Percentiles rank a stretch among this genome's conserved stretches.
Evolutionary conservation across 92 coral and sea anemone species (phyloP).

Genomic region (Blastomussa wellsi): DNA sequence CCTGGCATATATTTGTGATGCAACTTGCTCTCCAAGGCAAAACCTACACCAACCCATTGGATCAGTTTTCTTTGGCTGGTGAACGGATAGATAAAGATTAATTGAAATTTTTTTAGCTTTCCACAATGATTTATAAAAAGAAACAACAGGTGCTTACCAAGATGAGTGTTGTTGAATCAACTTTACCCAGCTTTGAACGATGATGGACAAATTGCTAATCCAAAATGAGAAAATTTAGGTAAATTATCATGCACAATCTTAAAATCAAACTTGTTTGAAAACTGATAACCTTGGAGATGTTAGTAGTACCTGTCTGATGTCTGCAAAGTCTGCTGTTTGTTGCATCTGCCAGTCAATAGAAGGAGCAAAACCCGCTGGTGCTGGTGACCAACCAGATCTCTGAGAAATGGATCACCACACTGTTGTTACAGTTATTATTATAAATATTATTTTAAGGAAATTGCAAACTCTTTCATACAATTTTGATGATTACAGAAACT

Average conservation of each 20-base stretch:
- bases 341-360: slow-evolving; percentile 88
- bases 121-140: too few species aligned
- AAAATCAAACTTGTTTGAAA: too few species aligned
- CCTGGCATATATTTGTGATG: slow-evolving; percentile 46
- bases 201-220: slow-evolving; percentile 25
- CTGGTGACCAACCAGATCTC: slow-evolving; percentile 69
- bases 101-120: too few species aligned
- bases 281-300: too few species aligned
- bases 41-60: slow-evolving; percentile 75
- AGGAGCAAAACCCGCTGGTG: slow-evolving; percentile 74
- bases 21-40: slow-evolving; percentile 70
- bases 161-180: neutral
- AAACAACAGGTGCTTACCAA: too few species aligned
- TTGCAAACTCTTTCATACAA: too few species aligned
- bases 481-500: too few species aligned
- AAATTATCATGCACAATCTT: too few species aligned
- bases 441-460: too few species aligned
- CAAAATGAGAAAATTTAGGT: neutral
- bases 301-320: slow-evolving; percentile 88
- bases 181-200: slow-evolving; percentile 18
- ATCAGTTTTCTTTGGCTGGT: slow-evolving; percentile 77
- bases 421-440: too few species aligned
- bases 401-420: neutral
- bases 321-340: slow-evolving; percentile 94
- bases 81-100: too few species aligned